Evolutionary conservation across 2,797 vertebrate genomes (phyloP).

Genomic region (Pipistrellus pipistrellus): DNA sequence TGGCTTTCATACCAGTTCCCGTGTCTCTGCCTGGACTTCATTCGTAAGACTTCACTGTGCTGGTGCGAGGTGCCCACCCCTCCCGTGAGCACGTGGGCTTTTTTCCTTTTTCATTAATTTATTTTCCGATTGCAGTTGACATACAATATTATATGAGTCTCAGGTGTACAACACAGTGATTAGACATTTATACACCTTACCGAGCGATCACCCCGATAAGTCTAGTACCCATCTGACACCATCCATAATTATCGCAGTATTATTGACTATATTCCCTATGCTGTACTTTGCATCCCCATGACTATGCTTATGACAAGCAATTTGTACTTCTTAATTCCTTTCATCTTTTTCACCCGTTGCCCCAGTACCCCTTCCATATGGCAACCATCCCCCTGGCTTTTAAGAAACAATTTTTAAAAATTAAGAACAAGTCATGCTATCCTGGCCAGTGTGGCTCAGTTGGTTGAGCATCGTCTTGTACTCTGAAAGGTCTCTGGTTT

Average conservation of each 20-base stretch:
- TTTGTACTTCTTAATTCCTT: neutral
- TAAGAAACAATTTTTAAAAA: slow-evolving; percentile 34
- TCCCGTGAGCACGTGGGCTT: slow-evolving; percentile 13
- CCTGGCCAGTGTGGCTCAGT: neutral
- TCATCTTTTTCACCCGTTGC: neutral
- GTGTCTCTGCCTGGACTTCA: neutral
- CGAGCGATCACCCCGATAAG: neutral
- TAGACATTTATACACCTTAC: neutral
- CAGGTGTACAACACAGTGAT: neutral
- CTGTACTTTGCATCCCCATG: neutral
- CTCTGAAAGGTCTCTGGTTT: neutral
- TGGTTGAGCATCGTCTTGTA: neutral
- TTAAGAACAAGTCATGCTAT: neutral
- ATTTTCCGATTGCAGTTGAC: neutral
- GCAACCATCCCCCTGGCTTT: neutral
- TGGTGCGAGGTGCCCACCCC: neutral
- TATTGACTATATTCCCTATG: neutral
- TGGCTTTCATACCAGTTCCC: slow-evolving; percentile 47
- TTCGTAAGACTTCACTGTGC: slow-evolving; percentile 14
- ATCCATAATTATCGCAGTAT: neutral
- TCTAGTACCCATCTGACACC: neutral
- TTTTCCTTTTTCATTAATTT: neutral
- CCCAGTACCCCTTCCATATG: neutral
- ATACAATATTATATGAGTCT: neutral
- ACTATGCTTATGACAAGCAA: neutral